Evolutionary conservation across 1,140 invertebrate species (phyloP).

Genomic region (Planococcus citri): DNA sequence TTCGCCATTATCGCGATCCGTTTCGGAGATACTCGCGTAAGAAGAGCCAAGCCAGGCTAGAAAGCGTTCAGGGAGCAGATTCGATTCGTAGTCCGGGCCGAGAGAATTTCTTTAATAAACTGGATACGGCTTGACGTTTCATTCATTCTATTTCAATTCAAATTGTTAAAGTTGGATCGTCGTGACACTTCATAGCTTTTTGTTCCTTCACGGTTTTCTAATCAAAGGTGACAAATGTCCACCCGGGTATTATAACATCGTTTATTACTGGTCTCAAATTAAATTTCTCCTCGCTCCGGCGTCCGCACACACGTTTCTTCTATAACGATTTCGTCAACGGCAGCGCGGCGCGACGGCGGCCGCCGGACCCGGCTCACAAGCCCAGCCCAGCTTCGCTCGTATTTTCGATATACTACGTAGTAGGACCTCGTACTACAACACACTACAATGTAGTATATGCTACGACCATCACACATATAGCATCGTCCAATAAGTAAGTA

Average conservation of each 20-base stretch:
- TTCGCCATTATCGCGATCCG: no score
- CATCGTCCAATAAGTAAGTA: no score
- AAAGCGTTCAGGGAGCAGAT: neutral
- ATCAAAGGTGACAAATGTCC: conserved; percentile 6
- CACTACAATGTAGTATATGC: no score
- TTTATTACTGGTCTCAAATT: conserved; percentile 7
- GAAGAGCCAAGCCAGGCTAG: no score
- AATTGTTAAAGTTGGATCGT: conserved; percentile 7
- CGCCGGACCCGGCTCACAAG: no score
- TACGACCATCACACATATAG: no score
- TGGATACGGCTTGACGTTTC: conserved; percentile 5
- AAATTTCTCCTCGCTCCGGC: neutral
- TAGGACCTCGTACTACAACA: no score
- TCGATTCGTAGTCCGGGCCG: neutral
- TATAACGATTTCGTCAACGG: neutral
- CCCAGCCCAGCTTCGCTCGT: no score
- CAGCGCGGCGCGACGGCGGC: no score
- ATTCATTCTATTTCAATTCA: conserved; percentile 8
- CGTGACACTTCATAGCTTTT: conserved; percentile 6
- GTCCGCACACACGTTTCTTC: neutral
- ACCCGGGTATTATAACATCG: conserved; percentile 6
- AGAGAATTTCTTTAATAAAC: conserved; percentile 3
- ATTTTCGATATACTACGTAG: no score
- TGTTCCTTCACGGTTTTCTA: conserved; percentile 6
- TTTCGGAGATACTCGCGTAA: no score